Evolutionary conservation across 2,888 invertebrate species (phyloP).

Genomic region (Chalcis sispes): DNA sequence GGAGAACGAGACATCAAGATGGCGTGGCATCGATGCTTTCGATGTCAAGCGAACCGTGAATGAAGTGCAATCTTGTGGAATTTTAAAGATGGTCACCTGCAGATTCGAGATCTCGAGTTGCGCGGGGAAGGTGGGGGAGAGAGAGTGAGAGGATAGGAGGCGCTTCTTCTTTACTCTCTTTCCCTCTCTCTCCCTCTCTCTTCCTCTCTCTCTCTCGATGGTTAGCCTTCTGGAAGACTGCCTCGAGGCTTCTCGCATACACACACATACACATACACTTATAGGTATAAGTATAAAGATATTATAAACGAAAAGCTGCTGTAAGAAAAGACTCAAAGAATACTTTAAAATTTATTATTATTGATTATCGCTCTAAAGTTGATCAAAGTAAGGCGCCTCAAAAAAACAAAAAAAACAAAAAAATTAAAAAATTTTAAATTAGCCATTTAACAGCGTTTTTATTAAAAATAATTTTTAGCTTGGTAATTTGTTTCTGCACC

Average conservation of each 20-base stretch:
- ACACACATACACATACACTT: too few relatives aligned
- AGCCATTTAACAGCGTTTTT: too few relatives aligned
- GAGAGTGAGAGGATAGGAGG: too few relatives aligned
- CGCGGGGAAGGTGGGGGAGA: too few relatives aligned
- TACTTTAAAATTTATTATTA: slow-evolving; percentile 46
- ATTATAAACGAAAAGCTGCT: slow-evolving; percentile 42
- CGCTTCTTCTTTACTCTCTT: slow-evolving; percentile 40
- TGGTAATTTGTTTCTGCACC: too few relatives aligned
- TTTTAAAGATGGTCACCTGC: slow-evolving; percentile 67
- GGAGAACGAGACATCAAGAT: slow-evolving; percentile 53
- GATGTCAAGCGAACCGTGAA: slow-evolving; percentile 66
- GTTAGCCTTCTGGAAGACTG: slow-evolving; percentile 68
- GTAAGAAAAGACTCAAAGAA: slow-evolving; percentile 1
- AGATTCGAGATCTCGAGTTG: slow-evolving; percentile 55
- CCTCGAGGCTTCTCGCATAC: slow-evolving; percentile 44
- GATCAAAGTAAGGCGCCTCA: not conserved
- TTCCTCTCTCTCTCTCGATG: not conserved
- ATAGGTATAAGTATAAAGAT: slow-evolving; percentile 45
- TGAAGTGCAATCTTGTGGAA: slow-evolving; percentile 71
- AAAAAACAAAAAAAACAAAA: too few relatives aligned
- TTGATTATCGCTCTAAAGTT: not conserved
- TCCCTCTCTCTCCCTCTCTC: not conserved
- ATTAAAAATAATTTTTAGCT: too few relatives aligned
- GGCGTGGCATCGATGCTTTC: slow-evolving; percentile 59
- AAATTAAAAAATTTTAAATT: too few relatives aligned